Base-by-base conservation (phyloP, 2,113 vertebrate species). In the Porphyrio hochstetteri region DNA sequence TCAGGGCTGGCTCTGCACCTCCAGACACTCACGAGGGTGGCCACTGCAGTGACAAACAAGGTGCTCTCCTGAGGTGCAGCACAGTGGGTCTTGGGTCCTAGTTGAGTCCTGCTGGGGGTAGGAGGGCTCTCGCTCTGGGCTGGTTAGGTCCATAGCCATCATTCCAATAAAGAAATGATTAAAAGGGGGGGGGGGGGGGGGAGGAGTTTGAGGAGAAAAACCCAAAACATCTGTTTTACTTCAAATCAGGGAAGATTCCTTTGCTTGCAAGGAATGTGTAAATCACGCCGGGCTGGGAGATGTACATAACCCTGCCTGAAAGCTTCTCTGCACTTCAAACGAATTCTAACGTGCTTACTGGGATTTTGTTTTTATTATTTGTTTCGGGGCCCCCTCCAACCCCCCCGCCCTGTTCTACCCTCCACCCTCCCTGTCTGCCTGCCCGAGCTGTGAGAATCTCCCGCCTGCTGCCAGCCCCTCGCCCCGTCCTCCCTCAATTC, bases 201-300 rank as follows among this genome's bases (percentile, higher is more conserved):
- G 46, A 20, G 3, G 7, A 18, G 23, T 24, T 35, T 53, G 25
- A 16, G 8, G 8, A 35, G 78, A 88, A 91, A 92, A 95, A 86
- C 69, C 78, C 77, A 79, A 97, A 97, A 97, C 98, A 98, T 98
- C 97, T 98, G 98, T 93, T 98, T 98, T 97, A 94, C 97, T 98
- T 98, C 98, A 98, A 97, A 96, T 97, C 96, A 59, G 95, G 25
- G 48, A 97, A 97, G 97, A 98, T 97, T 98, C 97, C 96, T 97
- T 87, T 87, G 95, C 97, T 97, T 94, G 93, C 95, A 87, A 97
- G 95, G 96, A 98, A 98, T 96, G 97, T 97, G 97, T 97, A 97
- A 98, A 97, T 97, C 98, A 97, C n/a, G 87, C 16, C 13, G 92
- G 71, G 88, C 96, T 97, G 95, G 94, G 97, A 97, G 96, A 97